Evolutionary conservation across 2,888 invertebrate genomes (phyloP).

Genomic region (Drosophila subquinaria): DNA sequence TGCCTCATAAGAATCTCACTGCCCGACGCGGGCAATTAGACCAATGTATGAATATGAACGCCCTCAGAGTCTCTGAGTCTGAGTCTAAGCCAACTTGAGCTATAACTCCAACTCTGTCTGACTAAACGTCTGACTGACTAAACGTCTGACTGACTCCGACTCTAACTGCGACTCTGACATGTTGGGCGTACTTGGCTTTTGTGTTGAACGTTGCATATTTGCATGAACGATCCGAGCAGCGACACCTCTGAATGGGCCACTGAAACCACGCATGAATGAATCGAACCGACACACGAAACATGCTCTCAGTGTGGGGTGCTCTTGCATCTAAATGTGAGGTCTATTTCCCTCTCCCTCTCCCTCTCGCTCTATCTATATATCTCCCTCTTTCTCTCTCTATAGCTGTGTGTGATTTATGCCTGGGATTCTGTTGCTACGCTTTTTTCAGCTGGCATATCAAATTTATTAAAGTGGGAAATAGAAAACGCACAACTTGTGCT

Average conservation of each 20-base stretch:
- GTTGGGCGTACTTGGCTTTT: conserved; percentile 72
- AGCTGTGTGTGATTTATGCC: conserved; percentile 68
- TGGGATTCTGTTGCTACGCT: conserved; percentile 61
- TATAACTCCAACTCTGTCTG: conserved; percentile 9
- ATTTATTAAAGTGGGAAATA: conserved; percentile 76
- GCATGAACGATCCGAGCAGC: conserved; percentile 74
- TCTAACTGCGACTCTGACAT: conserved; percentile 37
- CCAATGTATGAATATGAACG: conserved; percentile 59
- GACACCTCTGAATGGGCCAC: conserved; percentile 73
- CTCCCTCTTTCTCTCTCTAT: conserved; percentile 2
- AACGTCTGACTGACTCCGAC: conserved; percentile 31
- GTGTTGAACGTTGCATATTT: conserved; percentile 67
- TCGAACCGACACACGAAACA: conserved; percentile 40
- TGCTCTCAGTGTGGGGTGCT: conserved; percentile 22
- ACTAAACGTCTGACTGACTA: conserved; percentile 37
- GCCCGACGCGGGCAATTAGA: conserved; percentile 66
- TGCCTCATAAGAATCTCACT: conserved; percentile 62
- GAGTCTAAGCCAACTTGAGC: neutral
- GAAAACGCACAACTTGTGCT: conserved; percentile 67
- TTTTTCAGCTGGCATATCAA: conserved; percentile 56
- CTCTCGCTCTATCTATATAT: conserved; percentile 14
- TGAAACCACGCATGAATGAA: conserved; percentile 80
- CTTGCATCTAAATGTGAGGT: conserved; percentile 45
- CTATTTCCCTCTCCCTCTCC: conserved; percentile 8
- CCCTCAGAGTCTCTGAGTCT: conserved; percentile 17